phyloP scores from a whole-genome alignment of 1,140 invertebrate genomes.

The Lepidurus packardi region DNA sequence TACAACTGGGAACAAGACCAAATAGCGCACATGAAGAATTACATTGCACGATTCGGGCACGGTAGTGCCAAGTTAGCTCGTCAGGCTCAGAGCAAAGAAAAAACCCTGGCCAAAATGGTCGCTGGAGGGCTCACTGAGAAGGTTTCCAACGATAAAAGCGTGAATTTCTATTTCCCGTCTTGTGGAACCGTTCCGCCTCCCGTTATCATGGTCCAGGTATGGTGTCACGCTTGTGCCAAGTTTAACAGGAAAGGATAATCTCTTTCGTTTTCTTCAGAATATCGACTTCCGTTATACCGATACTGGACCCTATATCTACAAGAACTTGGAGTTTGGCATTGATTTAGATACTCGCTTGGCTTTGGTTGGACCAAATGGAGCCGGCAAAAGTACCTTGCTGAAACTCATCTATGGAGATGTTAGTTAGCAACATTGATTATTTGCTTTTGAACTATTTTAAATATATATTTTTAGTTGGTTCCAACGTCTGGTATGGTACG shows the following conservation, averaged over 20 bases:
- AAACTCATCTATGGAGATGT: conserved; percentile 93
- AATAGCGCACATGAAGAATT: conserved; percentile 97
- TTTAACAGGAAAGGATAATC: not conserved
- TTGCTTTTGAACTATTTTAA: not conserved
- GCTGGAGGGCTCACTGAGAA: conserved; percentile 93
- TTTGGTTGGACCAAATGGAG: conserved; percentile 90
- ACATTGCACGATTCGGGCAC: conserved; percentile 98
- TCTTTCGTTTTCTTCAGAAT: conserved; percentile 56
- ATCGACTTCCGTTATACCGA: conserved; percentile 93
- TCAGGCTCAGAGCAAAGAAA: conserved; percentile 99
- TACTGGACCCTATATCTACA: conserved; percentile 84
- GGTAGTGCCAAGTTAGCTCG: conserved; percentile 95
- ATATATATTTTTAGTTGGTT: conserved; percentile 59
- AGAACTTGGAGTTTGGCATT: conserved; percentile 96
- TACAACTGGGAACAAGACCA: conserved; percentile 99
- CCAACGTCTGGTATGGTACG: conserved; percentile 95
- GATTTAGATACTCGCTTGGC: conserved; percentile 96
- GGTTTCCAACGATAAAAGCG: conserved; percentile 78
- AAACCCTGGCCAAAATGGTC: conserved; percentile 98
- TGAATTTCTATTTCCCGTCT: conserved; percentile 93
- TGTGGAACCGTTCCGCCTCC: conserved; percentile 96
- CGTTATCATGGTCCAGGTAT: conserved; percentile 91
- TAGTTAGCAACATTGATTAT: conserved; percentile 43
- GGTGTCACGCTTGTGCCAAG: not conserved
- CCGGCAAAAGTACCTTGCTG: conserved; percentile 94